phyloP scores from a whole-genome alignment of 2,113 vertebrate genomes.

The Hippoglossus stenolepis region DNA sequence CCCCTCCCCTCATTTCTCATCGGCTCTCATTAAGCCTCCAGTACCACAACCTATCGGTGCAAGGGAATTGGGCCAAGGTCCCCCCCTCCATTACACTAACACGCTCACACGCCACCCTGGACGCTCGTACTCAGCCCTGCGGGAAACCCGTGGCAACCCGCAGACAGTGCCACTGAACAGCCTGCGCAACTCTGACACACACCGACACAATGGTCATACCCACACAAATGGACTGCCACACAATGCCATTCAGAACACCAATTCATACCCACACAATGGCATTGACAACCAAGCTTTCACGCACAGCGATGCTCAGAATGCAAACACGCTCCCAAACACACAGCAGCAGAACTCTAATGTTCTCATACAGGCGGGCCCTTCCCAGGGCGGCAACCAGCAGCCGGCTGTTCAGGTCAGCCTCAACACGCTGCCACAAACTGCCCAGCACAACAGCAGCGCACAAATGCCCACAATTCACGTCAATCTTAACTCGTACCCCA shows the following conservation, averaged over 20 bases:
- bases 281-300: slow-evolving; percentile 65
- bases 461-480: slow-evolving; percentile 78
- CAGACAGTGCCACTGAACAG: slow-evolving; percentile 34
- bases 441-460: slow-evolving; percentile 48
- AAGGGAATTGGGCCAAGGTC: slow-evolving; percentile 56
- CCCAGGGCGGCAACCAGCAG: slow-evolving; percentile 41
- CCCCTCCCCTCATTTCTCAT: slow-evolving; percentile 41
- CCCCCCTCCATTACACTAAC: slow-evolving; percentile 47
- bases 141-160: slow-evolving; percentile 28
- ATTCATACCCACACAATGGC: slow-evolving; percentile 62
- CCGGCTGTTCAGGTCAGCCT: slow-evolving; percentile 77
- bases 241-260: slow-evolving; percentile 53
- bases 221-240: slow-evolving; percentile 47
- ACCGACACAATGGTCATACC: slow-evolving; percentile 38
- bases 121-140: slow-evolving; percentile 20
- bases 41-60: slow-evolving; percentile 53
- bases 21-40: slow-evolving; percentile 64
- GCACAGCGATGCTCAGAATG: slow-evolving; percentile 43
- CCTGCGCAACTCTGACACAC: slow-evolving; percentile 35
- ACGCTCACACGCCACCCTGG: slow-evolving; percentile 8
- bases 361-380: slow-evolving; percentile 71
- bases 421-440: slow-evolving; percentile 54
- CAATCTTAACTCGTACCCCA: slow-evolving; percentile 75
- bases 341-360: slow-evolving; percentile 73
- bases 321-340: slow-evolving; percentile 37